A percentile compares a stretch with the other conserved stretches of the same genome.
These are phyloP conservation scores for Drosophila limbata DNA, from an alignment of 2,888 invertebrate genomes.

Conservation along the genomic window DNA sequence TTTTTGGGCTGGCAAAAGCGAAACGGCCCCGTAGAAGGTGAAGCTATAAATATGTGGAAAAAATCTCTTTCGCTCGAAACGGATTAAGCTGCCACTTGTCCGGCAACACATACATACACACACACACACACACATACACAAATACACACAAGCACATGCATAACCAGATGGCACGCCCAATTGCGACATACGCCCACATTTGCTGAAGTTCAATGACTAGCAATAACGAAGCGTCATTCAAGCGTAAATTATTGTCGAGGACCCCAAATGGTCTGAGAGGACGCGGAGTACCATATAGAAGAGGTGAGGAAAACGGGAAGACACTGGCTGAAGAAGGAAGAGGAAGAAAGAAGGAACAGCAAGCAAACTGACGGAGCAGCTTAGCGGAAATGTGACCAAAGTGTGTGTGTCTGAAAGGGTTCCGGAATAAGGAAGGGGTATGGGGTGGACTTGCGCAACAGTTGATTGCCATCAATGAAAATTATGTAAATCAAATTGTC, in stretches of 20 bases:
- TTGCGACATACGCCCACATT: conserved; percentile 46
- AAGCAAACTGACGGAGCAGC: conserved; percentile 32
- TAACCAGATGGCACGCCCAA: conserved; percentile 17
- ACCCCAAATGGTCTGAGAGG: conserved; percentile 38
- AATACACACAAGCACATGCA: not conserved
- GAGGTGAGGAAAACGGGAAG: not conserved
- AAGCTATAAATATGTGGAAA: conserved; percentile 52
- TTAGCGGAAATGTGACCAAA: conserved; percentile 55
- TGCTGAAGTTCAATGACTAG: conserved; percentile 78
- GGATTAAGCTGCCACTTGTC: conserved; percentile 50
- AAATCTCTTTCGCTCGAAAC: conserved; percentile 37
- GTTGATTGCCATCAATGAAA: conserved; percentile 72
- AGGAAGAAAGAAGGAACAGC: not conserved
- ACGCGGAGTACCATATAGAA: conserved; percentile 3
- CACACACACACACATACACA: conserved; percentile 7
- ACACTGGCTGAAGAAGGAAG: conserved; percentile 2
- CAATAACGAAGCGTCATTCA: conserved; percentile 64
- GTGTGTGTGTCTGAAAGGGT: conserved; percentile 39
- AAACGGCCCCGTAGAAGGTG: conserved; percentile 33
- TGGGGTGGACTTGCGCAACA: conserved; percentile 53
- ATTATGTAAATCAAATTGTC: conserved; percentile 78
- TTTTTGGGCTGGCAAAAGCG: conserved; percentile 36
- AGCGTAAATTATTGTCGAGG: conserved; percentile 70
- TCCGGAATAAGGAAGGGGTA: not conserved
- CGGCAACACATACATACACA: conserved; percentile 11